These are phyloP conservation scores for Trissonchulus sp. DNA, from an alignment of 2,888 invertebrate species.

Conservation along the genomic window DNA sequence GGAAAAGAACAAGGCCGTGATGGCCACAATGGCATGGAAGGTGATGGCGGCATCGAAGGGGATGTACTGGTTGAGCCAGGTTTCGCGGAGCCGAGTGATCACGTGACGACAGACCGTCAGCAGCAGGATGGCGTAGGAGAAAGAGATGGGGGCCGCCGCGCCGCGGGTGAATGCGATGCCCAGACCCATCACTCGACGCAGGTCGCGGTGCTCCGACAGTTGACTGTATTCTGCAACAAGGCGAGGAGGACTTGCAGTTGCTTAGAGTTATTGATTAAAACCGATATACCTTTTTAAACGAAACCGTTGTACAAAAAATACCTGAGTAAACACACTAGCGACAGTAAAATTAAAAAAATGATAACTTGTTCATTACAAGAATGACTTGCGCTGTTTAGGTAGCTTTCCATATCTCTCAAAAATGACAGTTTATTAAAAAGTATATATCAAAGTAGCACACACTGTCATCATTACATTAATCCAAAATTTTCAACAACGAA, in stretches of 20 bases:
- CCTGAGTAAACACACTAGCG: too few relatives aligned
- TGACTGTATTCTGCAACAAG: conserved; percentile 80
- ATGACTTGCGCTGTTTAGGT: too few relatives aligned
- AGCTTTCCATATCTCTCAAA: too few relatives aligned
- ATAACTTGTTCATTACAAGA: too few relatives aligned
- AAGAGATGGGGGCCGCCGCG: conserved; percentile 85
- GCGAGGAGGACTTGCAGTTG: too few relatives aligned
- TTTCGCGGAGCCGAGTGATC: conserved; percentile 84
- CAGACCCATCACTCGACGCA: conserved; percentile 92
- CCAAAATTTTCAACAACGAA: too few relatives aligned
- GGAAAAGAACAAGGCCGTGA: conserved; percentile 86
- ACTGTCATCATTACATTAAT: too few relatives aligned
- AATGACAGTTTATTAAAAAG: too few relatives aligned
- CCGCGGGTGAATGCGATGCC: conserved; percentile 91
- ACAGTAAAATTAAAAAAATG: too few relatives aligned
- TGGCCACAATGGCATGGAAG: conserved; percentile 92
- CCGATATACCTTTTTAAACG: too few relatives aligned
- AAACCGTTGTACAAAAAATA: too few relatives aligned
- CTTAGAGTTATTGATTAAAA: not conserved
- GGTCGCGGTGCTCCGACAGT: conserved; percentile 88
- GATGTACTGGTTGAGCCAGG: conserved; percentile 84
- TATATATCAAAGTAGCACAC: too few relatives aligned
- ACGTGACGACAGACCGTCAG: conserved; percentile 77
- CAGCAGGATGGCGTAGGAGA: conserved; percentile 82
- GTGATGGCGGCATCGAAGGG: conserved; percentile 90